Conservation (phyloP, 2,888 invertebrate genomes). For the Folsomia manolachei region DNA sequence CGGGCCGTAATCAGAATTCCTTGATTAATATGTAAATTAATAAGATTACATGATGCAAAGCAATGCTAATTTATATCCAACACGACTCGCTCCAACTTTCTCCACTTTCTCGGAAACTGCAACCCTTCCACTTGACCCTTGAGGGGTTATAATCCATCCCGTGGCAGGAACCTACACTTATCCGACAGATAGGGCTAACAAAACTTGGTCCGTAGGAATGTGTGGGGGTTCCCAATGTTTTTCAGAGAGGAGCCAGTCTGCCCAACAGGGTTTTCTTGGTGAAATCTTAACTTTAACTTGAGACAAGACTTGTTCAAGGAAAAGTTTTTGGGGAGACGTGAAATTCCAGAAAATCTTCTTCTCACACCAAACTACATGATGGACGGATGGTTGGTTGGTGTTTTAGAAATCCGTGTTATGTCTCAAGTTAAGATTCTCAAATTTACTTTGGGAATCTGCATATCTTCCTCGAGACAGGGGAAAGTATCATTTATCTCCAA, state of each 20-base stretch:
- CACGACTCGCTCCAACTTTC: constrained; percentile 22
- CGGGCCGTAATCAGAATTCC: constrained; percentile 51
- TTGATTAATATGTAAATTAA: constrained; percentile 52
- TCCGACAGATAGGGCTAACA: not conserved
- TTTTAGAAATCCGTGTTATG: not conserved
- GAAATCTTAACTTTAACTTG: not conserved
- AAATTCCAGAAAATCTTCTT: not conserved
- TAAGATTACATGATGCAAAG: constrained; percentile 52
- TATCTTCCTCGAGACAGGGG: not conserved
- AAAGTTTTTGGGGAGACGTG: constrained; percentile 3
- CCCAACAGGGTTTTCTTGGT: not conserved
- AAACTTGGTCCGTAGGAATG: not conserved
- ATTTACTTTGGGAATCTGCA: not conserved
- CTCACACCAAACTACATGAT: not conserved
- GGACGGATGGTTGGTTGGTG: not conserved
- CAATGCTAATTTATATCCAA: constrained; percentile 52
- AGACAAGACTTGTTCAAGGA: not conserved
- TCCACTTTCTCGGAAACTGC: constrained; percentile 9
- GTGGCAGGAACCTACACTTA: not conserved
- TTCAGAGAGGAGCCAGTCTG: not conserved
- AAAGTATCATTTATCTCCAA: not conserved
- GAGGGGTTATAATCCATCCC: not conserved
- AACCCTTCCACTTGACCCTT: constrained; percentile 40
- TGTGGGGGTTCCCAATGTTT: not conserved
- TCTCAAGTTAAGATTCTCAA: not conserved